Conservation (phyloP, 2,797 vertebrate species). For the Crenichthys baileyi region DNA sequence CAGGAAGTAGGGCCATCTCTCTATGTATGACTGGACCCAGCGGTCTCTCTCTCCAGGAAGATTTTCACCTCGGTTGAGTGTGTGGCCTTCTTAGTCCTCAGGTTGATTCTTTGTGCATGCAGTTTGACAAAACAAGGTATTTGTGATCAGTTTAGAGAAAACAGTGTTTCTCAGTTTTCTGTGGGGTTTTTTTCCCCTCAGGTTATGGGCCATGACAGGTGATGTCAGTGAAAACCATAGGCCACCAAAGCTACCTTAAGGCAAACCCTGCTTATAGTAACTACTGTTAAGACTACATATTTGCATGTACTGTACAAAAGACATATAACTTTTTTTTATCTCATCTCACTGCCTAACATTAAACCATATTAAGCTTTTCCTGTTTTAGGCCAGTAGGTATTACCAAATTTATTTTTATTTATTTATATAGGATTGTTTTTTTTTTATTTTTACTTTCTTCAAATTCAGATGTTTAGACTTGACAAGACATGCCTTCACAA, state of each 20-base stretch:
- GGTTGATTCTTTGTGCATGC: background rate
- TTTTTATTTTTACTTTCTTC: background rate
- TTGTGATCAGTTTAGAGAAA: no score
- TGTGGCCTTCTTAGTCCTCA: background rate
- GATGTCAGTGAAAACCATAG: background rate
- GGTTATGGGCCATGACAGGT: background rate
- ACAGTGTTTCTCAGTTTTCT: background rate
- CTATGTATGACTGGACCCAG: background rate
- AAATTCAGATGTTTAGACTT: background rate
- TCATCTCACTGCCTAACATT: background rate
- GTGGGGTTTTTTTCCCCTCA: background rate
- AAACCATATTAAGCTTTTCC: background rate
- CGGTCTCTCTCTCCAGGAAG: background rate
- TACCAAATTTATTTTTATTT: background rate
- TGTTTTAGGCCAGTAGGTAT: background rate
- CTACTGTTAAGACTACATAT: background rate
- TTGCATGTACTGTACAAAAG: background rate
- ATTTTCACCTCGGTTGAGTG: background rate
- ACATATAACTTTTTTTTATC: background rate
- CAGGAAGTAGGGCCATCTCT: conserved; percentile 37
- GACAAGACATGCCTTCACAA: background rate
- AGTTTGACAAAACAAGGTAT: background rate
- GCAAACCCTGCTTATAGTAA: background rate
- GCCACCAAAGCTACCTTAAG: background rate
- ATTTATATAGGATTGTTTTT: no score